phyloP scores from a whole-genome alignment of 2,888 invertebrate genomes.

The Pomacea canaliculata region DNA sequence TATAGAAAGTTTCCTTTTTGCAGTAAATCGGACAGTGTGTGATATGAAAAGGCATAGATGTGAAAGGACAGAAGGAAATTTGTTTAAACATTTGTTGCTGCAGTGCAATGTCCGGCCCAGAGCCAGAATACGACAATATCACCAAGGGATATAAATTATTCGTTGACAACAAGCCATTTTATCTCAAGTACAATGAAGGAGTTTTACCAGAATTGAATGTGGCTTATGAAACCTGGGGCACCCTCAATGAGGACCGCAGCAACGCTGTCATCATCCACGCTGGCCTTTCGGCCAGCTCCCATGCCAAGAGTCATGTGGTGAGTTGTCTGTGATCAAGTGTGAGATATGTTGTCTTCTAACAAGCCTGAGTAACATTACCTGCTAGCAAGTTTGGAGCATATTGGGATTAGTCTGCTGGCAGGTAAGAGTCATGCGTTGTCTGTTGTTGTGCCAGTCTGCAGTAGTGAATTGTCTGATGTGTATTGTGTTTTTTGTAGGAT shows the following conservation, averaged over 20 bases:
- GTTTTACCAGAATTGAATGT: slow-evolving; percentile 62
- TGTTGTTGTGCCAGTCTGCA: no score
- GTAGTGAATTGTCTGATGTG: no score
- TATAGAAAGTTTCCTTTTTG: no score
- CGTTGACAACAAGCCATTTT: slow-evolving; percentile 51
- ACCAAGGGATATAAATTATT: slow-evolving; percentile 59
- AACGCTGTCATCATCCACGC: slow-evolving; percentile 67
- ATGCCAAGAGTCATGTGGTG: slow-evolving; percentile 67
- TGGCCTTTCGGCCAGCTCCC: slow-evolving; percentile 68
- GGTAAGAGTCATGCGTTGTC: no score
- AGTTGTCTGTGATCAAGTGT: slow-evolving; percentile 6
- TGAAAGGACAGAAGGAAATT: no score
- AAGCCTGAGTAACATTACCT: no score
- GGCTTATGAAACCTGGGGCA: slow-evolving; percentile 69
- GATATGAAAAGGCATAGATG: no score
- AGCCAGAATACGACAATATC: slow-evolving; percentile 65
- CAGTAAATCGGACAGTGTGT: no score
- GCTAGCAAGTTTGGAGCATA: no score
- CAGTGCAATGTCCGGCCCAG: slow-evolving; percentile 60
- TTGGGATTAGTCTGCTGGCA: no score
- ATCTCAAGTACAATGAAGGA: slow-evolving; percentile 58
- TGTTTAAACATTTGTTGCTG: slow-evolving; percentile 7
- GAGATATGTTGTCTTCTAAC: no score
- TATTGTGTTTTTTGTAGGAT: no score
- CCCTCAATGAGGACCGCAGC: slow-evolving; percentile 59